Base-by-base conservation (phyloP, 2,113 vertebrate genomes). In the Myotis brandtii region DNA sequence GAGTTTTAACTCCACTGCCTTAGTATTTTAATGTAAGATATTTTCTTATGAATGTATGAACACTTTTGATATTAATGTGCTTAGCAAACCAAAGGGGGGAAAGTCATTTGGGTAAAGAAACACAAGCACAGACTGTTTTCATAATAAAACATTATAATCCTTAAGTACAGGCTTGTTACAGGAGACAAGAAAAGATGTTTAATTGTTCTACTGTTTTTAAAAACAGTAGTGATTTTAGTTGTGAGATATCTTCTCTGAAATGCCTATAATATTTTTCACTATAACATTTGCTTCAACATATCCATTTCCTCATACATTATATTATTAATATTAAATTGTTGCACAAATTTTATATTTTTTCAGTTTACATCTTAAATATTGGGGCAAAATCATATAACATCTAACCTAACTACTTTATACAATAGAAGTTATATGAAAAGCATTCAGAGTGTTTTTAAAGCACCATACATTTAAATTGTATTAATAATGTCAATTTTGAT, bases 331-430 rank as follows among this genome's bases (percentile, higher is more conserved):
- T 46, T 75, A 93, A 95, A 70, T 83, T 73, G 13, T 3, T 54
- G 18, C 10, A 66, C 21, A 94, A 80, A 85, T n/a, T 73, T 91
- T 82, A 93, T 6, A 69, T 91, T 89, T 86, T 86, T 94, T 85
- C 59, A 54, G 9, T 48, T 89, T 90, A 62, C 1, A 30, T 94
- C n/a, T 90, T 70, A 84, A 86, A 43, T 93, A 93, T 87, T 83
- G 43, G 52, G 67, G 16, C 0, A 48, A 84, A 96, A 73, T 87
- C 11, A 66, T 80, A 52, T 50, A 64, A 93, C 34, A 91, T 69
- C 52, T 86, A 23, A 0, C 17, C 50, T 46, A 82, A 76, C 40
- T 59, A 70, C 40, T 66, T 13, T 46, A 23, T 77, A 69, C 18
- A 64, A 96, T 50, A 34, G 30, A 50, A 95, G 90, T 93, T 93